Conservation (phyloP, 2,797 vertebrate genomes). For the Smutsia temminckii region DNA sequence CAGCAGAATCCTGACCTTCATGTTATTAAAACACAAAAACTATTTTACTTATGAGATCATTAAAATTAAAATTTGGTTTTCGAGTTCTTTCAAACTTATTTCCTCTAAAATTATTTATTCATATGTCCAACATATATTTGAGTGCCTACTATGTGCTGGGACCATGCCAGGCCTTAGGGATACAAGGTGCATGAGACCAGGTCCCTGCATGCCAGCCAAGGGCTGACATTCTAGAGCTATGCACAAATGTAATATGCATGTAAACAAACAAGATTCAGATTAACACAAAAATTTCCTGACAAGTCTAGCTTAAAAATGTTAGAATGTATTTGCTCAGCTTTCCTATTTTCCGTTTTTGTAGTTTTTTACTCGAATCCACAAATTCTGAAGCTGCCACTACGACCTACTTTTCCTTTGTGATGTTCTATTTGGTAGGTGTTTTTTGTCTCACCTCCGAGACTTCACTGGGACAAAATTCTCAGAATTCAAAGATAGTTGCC, state of each 20-base stretch:
- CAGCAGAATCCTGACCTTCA: neutral
- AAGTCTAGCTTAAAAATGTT: neutral
- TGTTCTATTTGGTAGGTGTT: neutral
- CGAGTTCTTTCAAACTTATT: neutral
- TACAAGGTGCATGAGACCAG: rapidly evolving
- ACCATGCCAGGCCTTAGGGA: neutral
- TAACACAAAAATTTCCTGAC: neutral
- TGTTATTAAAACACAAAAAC: neutral
- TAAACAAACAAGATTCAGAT: neutral
- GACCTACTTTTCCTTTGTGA: neutral
- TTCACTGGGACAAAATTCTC: neutral
- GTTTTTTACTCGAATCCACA: neutral
- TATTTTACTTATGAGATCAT: neutral
- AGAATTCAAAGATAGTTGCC: neutral
- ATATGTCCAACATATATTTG: neutral
- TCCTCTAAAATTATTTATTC: neutral
- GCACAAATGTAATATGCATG: neutral
- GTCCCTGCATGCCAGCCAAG: rapidly evolving
- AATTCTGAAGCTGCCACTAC: neutral
- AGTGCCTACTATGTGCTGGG: neutral
- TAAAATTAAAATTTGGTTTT: neutral
- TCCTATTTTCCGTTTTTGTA: neutral
- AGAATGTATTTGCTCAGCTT: neutral
- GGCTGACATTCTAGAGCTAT: neutral
- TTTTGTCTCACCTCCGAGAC: neutral